These are phyloP conservation scores for Drosophila erecta DNA, from an alignment of 1,140 invertebrate species.

Conservation along the genomic window DNA sequence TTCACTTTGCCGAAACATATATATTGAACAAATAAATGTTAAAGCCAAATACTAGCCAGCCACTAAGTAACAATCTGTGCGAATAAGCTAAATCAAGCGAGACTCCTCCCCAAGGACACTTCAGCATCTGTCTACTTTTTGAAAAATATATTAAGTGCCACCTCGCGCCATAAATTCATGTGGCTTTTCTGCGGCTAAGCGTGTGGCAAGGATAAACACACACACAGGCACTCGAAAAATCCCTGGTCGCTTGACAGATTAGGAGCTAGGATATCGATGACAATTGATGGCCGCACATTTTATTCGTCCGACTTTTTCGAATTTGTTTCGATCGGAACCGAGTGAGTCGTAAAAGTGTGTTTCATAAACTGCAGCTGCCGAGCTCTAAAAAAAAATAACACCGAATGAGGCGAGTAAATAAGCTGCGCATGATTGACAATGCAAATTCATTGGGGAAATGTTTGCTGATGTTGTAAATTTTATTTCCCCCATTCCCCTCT, in stretches of 20 bases:
- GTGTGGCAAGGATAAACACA: constrained; percentile 13
- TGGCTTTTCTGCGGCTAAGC: constrained; percentile 43
- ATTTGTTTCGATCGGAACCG: constrained; percentile 15
- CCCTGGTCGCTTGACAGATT: constrained; percentile 34
- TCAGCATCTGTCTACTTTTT: constrained; percentile 23
- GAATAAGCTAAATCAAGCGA: constrained; percentile 17
- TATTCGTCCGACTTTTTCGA: constrained; percentile 18
- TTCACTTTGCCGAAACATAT: no score
- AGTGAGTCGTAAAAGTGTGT: constrained; percentile 45
- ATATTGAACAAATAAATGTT: no score
- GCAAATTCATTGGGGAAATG: constrained; percentile 35
- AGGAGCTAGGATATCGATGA: constrained; percentile 35
- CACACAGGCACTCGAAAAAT: constrained; percentile 18
- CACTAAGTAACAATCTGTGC: constrained; percentile 29
- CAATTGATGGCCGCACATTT: constrained; percentile 41
- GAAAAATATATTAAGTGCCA: constrained; percentile 51
- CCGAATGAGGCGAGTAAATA: constrained; percentile 26
- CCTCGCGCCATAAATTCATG: constrained; percentile 45
- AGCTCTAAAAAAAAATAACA: constrained; percentile 28
- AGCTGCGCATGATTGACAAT: constrained; percentile 29
- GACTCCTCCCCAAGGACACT: constrained; percentile 7
- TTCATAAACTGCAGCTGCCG: constrained; percentile 38
- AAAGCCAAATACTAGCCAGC: not conserved
- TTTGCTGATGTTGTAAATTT: constrained; percentile 36
- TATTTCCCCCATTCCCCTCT: constrained; percentile 19